Conservation (phyloP, 2,888 invertebrate species). For the Phyllotreta striolata region DNA sequence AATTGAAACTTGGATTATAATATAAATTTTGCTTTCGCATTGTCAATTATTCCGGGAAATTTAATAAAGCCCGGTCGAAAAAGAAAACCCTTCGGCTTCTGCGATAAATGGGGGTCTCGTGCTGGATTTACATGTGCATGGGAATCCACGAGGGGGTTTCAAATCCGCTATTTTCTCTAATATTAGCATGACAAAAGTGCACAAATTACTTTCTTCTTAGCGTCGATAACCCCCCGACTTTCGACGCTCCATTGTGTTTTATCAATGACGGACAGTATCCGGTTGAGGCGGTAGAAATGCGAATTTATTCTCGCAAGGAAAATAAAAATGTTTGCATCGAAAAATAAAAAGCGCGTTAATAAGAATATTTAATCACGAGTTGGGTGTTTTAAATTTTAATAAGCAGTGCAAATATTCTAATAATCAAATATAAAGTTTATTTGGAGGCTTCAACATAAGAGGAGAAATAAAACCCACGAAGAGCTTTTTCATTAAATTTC, state of each 20-base stretch:
- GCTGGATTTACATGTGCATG: constrained; percentile 32
- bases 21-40: constrained; percentile 16
- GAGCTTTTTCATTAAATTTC: too few species aligned
- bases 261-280: constrained; percentile 24
- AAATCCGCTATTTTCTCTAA: constrained; percentile 23
- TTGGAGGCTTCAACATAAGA: too few species aligned
- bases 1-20: neutral
- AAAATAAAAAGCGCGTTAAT: too few species aligned
- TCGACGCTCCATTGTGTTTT: constrained; percentile 20
- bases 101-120: constrained; percentile 29
- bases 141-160: constrained; percentile 17
- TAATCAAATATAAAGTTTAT: too few species aligned
- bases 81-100: constrained; percentile 25
- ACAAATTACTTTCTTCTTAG: constrained; percentile 33
- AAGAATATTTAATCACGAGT: too few species aligned
- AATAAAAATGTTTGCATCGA: too few species aligned
- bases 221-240: constrained; percentile 22
- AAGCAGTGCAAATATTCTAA: too few species aligned
- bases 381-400: too few species aligned
- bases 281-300: constrained; percentile 7
- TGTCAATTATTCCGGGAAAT: constrained; percentile 22
- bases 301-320: constrained; percentile 10
- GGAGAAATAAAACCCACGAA: too few species aligned
- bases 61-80: constrained; percentile 28
- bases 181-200: constrained; percentile 34